Evolutionary conservation across 2,797 vertebrate species (phyloP).

Genomic region (Iguana delicatissima): DNA sequence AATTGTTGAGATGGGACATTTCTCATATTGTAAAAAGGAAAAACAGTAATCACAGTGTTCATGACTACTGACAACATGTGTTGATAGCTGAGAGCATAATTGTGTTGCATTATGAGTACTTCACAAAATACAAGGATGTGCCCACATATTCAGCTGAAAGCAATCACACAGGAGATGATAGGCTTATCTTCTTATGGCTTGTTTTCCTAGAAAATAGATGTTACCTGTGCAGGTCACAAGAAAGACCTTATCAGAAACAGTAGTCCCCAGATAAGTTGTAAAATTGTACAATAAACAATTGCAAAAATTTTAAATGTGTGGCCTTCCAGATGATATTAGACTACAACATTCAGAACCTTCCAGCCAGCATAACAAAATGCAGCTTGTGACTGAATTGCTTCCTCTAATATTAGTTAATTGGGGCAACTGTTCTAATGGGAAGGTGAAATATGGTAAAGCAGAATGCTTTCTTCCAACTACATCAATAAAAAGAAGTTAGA

Average conservation of each 20-base stretch:
- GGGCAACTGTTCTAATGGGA: too few species aligned
- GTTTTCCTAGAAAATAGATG: background rate
- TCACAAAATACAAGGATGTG: background rate
- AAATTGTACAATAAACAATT: background rate
- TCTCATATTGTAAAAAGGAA: background rate
- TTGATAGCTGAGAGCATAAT: slow-evolving; percentile 1
- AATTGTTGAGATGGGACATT: background rate
- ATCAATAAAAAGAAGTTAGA: too few species aligned
- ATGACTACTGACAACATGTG: background rate
- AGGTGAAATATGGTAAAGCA: background rate
- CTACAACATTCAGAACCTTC: too few species aligned
- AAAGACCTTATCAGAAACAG: too few species aligned
- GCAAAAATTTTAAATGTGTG: too few species aligned
- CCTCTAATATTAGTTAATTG: background rate
- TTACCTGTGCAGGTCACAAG: background rate
- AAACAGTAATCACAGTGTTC: background rate
- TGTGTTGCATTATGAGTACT: background rate
- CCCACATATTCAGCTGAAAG: background rate
- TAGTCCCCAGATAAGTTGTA: background rate
- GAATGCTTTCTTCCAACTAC: background rate
- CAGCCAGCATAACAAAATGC: too few species aligned
- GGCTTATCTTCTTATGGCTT: background rate
- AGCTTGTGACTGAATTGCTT: background rate
- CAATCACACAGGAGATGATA: background rate
- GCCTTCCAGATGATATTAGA: too few species aligned